Evolutionary conservation across 1,140 invertebrate genomes (phyloP), one percentile per base, ranked within the genome.

Genomic region (Acromyrmex heyeri): DNA sequence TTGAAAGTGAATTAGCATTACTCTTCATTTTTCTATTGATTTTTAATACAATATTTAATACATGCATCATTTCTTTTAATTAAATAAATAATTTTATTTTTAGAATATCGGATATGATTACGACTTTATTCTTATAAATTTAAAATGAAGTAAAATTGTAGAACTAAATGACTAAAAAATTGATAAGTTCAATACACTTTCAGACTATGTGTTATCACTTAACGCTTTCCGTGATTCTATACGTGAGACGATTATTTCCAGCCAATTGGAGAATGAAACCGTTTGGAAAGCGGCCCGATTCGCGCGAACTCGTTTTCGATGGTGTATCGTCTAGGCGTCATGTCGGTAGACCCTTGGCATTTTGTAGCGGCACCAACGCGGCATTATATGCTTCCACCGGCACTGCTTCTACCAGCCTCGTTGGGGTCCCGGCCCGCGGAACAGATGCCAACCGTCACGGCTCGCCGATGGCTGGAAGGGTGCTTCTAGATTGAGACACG

Each of bases 401-500:
- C 75, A 76, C 18, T 87, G 88, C 61, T 90, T 87, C 86, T 87
- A 62, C 76, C 83, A 76, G 18, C 72, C 90, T 89, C 81, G 88
- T 91, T 81, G 91, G 92, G 92, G 91, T 93, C 90, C 87, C 91
- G 76, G 87, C 90, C 91, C 93, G 90, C 91, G 90, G 93, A 95
- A 93, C 95, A 95, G 95, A 95, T 95, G 95, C 94, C 94, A 94
- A 93, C 89, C 95, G 95, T 95, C 93, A 95, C 94, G 94, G 94
- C 93, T 94, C 95, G 94, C 91, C 94, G 94, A 92, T 93, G 91
- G 88, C 91, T 93, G 90, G 93, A 94, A 95, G 94, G 94, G 94
- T 93, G 91, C 91, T 87, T 92, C 92, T 90, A 94, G 92, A 95
- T 95, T 92, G 94, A 95, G 95, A 95, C 94, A 94, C 92, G 93